Conservation (phyloP, 2,797 vertebrate species). For the Rhincodon typus region DNA sequence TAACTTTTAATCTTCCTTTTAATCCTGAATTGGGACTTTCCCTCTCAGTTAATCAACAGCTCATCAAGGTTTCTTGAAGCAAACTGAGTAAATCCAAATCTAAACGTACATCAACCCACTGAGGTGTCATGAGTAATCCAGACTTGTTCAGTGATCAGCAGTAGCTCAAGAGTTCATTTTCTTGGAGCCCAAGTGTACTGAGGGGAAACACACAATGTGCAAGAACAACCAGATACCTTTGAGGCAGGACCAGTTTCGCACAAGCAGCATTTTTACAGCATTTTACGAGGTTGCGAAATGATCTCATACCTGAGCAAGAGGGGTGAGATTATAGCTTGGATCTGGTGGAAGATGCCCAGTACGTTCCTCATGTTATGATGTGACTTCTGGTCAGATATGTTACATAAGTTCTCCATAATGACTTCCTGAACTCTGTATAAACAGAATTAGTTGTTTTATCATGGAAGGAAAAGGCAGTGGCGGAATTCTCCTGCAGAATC, state of each 20-base stretch:
- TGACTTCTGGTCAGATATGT: conserved; percentile 33
- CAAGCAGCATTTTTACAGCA: neutral
- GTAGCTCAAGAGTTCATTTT: neutral
- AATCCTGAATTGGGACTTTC: neutral
- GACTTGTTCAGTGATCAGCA: neutral
- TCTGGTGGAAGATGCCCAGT: conserved; percentile 54
- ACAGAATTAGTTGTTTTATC: neutral
- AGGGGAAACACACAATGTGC: neutral
- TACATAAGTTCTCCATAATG: fast-evolving
- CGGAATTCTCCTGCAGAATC: conserved; percentile 38
- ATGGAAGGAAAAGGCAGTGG: neutral
- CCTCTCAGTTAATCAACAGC: neutral
- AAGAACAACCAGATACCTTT: neutral
- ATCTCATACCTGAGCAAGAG: conserved; percentile 59
- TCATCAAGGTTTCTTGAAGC: neutral
- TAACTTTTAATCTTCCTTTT: neutral
- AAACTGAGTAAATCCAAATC: neutral
- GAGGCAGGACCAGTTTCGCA: neutral
- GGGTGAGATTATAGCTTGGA: conserved; percentile 64
- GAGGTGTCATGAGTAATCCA: neutral
- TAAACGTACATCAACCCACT: neutral
- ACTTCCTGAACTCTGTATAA: conserved; percentile 48
- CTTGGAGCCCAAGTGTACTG: too few relatives aligned
- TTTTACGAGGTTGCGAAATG: neutral
- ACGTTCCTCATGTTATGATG: conserved; percentile 44